These are phyloP conservation scores for Orycteropus afer DNA, from an alignment of 2,113 vertebrate genomes.

Conservation along the genomic window DNA sequence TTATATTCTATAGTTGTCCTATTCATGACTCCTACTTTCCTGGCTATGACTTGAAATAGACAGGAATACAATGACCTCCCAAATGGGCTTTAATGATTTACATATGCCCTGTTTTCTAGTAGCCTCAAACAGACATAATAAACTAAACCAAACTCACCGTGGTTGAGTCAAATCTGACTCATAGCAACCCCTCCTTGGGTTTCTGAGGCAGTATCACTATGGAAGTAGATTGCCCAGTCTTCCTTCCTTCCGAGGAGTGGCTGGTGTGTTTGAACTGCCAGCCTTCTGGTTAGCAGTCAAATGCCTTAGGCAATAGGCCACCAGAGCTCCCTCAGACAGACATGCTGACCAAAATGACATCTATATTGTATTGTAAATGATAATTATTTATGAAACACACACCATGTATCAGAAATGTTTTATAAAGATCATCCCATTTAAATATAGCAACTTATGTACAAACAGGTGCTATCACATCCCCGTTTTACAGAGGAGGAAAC, in stretches of 20 bases:
- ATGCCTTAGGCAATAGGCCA: too few relatives aligned
- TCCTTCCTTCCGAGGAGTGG: too few relatives aligned
- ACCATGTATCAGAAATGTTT: background rate
- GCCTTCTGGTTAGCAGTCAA: too few relatives aligned
- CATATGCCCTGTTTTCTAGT: background rate
- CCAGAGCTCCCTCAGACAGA: background rate
- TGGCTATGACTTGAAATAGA: background rate
- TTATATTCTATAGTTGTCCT: background rate
- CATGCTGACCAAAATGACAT: background rate
- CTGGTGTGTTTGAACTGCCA: too few relatives aligned
- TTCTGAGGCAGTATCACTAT: too few relatives aligned
- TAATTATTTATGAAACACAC: slow-evolving; percentile 11
- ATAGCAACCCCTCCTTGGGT: too few relatives aligned
- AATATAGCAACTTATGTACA: background rate
- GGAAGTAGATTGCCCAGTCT: too few relatives aligned
- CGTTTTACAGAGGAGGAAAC: background rate
- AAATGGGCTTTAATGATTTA: background rate
- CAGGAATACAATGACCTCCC: background rate
- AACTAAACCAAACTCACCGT: too few relatives aligned
- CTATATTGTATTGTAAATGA: background rate
- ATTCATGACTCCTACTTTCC: slow-evolving; percentile 9
- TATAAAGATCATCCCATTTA: background rate
- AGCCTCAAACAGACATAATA: background rate
- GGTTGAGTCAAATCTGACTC: too few relatives aligned
- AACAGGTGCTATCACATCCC: background rate